Conservation (phyloP, 1,140 invertebrate genomes). For the Muscidifurax raptorellus region DNA sequence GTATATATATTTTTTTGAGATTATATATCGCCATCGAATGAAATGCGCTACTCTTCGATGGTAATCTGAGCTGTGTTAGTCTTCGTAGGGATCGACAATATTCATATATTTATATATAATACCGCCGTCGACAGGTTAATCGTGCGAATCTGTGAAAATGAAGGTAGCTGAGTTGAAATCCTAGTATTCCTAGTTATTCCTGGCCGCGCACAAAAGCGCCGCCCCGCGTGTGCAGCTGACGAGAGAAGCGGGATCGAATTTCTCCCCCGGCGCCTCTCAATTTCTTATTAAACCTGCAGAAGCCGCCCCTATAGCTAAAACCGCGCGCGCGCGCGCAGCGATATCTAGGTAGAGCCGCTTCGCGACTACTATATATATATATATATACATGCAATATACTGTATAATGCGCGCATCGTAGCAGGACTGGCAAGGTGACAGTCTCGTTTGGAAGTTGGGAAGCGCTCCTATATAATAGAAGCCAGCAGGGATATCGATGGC, state of each 20-base stretch:
- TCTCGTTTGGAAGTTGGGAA: neutral
- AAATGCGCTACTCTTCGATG: no score
- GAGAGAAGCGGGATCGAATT: slow-evolving; percentile 33
- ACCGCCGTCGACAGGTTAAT: neutral
- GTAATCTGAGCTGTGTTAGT: no score
- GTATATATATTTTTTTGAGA: no score
- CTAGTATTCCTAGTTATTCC: no score
- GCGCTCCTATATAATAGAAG: neutral
- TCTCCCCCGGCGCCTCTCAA: slow-evolving; percentile 32
- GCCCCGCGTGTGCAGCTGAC: neutral
- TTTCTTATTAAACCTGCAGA: slow-evolving; percentile 34
- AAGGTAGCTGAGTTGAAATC: slow-evolving; percentile 18
- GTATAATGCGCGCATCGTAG: no score
- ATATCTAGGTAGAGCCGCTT: slow-evolving; percentile 26
- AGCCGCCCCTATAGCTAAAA: slow-evolving; percentile 2
- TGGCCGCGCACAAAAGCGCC: slow-evolving; percentile 1
- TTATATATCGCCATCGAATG: no score
- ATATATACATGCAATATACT: no score
- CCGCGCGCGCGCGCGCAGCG: neutral
- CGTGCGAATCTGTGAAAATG: slow-evolving; percentile 1
- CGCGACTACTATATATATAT: no score
- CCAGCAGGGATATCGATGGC: slow-evolving; percentile 41
- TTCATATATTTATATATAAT: no score
- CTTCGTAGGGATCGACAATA: no score
- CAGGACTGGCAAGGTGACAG: neutral